These are phyloP conservation scores for Maccullochella peelii DNA, from an alignment of 2,113 vertebrate genomes.

Conservation along the genomic window DNA sequence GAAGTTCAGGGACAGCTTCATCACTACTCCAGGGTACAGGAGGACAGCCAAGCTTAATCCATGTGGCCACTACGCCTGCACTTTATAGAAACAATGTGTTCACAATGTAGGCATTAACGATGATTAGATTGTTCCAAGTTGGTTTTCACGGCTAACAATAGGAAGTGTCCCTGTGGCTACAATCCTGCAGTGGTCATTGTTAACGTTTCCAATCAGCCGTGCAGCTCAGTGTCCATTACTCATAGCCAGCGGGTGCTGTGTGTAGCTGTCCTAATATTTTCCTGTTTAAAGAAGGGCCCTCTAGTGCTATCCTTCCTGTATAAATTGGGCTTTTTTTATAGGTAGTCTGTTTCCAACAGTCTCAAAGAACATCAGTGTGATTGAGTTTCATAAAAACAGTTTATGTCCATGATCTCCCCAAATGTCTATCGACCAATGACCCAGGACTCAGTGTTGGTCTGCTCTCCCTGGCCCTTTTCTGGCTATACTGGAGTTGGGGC, in stretches of 20 bases:
- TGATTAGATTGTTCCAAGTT: conserved; percentile 40
- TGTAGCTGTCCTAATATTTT: background rate
- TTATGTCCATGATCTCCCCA: conserved; percentile 4
- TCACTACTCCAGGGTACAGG: conserved; percentile 7
- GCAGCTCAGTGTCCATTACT: conserved; percentile 22
- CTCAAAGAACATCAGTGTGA: background rate
- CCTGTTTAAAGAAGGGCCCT: conserved; percentile 7
- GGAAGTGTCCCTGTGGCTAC: conserved; percentile 31
- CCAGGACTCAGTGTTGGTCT: background rate
- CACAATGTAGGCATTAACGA: conserved; percentile 39
- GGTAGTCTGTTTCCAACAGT: background rate
- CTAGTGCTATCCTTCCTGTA: background rate
- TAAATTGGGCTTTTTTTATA: conserved; percentile 14
- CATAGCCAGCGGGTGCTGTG: conserved; percentile 2
- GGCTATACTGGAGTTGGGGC: conserved; percentile 9
- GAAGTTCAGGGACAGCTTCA: conserved; percentile 52
- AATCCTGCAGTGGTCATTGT: conserved; percentile 19
- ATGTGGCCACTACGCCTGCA: conserved; percentile 4
- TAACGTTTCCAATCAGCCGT: conserved; percentile 30
- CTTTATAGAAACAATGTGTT: conserved; percentile 43
- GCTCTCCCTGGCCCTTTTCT: background rate
- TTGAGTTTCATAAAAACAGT: conserved; percentile 12
- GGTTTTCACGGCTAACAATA: conserved; percentile 30
- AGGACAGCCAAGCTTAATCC: conserved; percentile 42
- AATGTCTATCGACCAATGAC: conserved; percentile 15